Percentiles rank a stretch among this genome's conserved stretches.
Evolutionary conservation across 2,888 invertebrate species (phyloP).

Genomic region (Melinaea menophilus): DNA sequence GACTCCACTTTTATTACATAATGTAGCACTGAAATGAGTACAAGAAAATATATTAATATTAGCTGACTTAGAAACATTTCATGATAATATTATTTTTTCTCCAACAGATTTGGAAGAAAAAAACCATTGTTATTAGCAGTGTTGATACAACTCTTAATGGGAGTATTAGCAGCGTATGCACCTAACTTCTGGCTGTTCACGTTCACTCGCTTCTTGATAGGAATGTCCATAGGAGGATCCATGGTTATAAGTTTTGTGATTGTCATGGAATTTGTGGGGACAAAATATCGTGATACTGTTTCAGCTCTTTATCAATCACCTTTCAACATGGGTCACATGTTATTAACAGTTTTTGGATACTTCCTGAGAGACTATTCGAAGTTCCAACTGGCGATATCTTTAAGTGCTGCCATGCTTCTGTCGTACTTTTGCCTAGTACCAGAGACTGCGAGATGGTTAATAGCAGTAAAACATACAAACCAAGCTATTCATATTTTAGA

Average conservation of each 20-base stretch:
- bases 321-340: constrained; percentile 83
- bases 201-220: constrained; percentile 82
- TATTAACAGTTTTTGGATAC: constrained; percentile 80
- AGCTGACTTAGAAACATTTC: background rate
- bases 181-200: constrained; percentile 81
- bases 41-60: no score
- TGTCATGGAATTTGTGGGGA: constrained; percentile 83
- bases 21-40: no score
- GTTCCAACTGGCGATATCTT: constrained; percentile 81
- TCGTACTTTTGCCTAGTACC: constrained; percentile 83
- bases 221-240: constrained; percentile 87
- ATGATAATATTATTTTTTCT: constrained; percentile 1
- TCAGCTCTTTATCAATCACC: constrained; percentile 84
- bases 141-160: constrained; percentile 83
- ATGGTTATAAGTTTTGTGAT: constrained; percentile 82
- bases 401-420: constrained; percentile 77
- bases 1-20: no score
- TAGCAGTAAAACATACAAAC: constrained; percentile 83
- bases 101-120: constrained; percentile 84
- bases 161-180: constrained; percentile 82
- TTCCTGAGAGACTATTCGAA: constrained; percentile 80
- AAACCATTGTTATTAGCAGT: constrained; percentile 84
- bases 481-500: constrained; percentile 81
- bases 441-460: constrained; percentile 89
- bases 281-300: constrained; percentile 72